Percentiles rank a stretch among this genome's conserved stretches.
Evolutionary conservation across 2,797 vertebrate species (phyloP).

Genomic region (Lycodopsis pacificus): DNA sequence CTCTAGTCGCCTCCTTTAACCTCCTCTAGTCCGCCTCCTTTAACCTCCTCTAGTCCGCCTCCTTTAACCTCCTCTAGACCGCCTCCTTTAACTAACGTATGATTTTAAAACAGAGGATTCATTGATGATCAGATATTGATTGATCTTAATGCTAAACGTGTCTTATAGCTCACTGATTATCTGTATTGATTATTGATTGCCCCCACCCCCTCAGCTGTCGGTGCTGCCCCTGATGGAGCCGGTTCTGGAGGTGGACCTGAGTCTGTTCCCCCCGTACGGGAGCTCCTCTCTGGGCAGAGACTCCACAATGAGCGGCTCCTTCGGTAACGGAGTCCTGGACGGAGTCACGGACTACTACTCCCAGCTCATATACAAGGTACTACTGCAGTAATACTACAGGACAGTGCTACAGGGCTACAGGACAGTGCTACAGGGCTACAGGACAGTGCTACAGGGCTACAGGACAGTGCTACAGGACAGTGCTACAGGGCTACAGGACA

Average conservation of each 20-base stretch:
- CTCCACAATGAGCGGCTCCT: conserved; percentile 91
- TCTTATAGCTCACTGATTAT: neutral
- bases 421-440: too few species aligned
- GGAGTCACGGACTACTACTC: conserved; percentile 97
- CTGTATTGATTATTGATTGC: neutral
- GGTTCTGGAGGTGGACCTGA: conserved; percentile 92
- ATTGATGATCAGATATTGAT: neutral
- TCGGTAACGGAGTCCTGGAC: conserved; percentile 93
- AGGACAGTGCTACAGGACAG: too few species aligned
- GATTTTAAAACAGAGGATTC: neutral
- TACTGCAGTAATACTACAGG: conserved; percentile 10
- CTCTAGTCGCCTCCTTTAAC: too few species aligned
- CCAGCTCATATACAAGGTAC: conserved; percentile 96
- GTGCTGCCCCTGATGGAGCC: conserved; percentile 97
- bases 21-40: too few species aligned
- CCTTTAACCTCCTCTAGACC: too few species aligned
- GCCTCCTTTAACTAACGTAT: neutral
- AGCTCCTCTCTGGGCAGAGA: conserved; percentile 89
- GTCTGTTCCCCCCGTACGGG: conserved; percentile 94
- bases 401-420: neutral
- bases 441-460: too few species aligned
- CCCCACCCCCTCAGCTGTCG: conserved; percentile 83
- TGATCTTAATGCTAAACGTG: neutral
- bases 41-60: too few species aligned
- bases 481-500: too few species aligned